Evolutionary conservation across 2,113 vertebrate species (phyloP).

Genomic region (Callospermophilus lateralis): DNA sequence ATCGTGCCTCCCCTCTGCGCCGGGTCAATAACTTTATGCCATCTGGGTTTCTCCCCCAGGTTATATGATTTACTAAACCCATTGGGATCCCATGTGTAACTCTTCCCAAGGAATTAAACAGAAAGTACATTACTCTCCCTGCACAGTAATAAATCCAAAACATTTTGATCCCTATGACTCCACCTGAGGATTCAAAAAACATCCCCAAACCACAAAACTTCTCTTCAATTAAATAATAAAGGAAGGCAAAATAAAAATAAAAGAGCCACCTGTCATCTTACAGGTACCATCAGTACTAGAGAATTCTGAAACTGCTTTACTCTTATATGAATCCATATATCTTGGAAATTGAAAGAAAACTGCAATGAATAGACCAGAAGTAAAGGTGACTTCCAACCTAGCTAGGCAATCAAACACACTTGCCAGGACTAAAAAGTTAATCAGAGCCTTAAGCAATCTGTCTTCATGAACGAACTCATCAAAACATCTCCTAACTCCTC

Average conservation of each 20-base stretch:
- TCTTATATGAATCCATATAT: not conserved
- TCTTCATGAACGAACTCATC: not conserved
- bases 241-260: not conserved
- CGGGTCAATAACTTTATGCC: slow-evolving; percentile 32
- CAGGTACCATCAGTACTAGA: not conserved
- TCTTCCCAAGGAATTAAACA: slow-evolving; percentile 43
- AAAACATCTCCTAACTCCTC: not conserved
- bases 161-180: not conserved
- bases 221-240: not conserved
- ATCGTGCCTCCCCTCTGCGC: not conserved
- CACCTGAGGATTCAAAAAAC: slow-evolving; percentile 3
- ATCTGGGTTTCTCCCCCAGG: slow-evolving; percentile 15
- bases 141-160: not conserved
- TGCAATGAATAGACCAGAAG: not conserved
- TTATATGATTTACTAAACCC: not conserved
- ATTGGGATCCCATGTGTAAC: slow-evolving; percentile 49
- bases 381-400: not conserved
- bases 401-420: not conserved
- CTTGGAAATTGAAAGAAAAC: not conserved
- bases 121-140: not conserved
- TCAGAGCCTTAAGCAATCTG: not conserved
- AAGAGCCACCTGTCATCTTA: not conserved
- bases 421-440: not conserved
- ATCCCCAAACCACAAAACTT: not conserved
- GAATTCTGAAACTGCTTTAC: slow-evolving; percentile 27